Conservation (phyloP, 2,888 invertebrate species). For the Drosophila lutescens region DNA sequence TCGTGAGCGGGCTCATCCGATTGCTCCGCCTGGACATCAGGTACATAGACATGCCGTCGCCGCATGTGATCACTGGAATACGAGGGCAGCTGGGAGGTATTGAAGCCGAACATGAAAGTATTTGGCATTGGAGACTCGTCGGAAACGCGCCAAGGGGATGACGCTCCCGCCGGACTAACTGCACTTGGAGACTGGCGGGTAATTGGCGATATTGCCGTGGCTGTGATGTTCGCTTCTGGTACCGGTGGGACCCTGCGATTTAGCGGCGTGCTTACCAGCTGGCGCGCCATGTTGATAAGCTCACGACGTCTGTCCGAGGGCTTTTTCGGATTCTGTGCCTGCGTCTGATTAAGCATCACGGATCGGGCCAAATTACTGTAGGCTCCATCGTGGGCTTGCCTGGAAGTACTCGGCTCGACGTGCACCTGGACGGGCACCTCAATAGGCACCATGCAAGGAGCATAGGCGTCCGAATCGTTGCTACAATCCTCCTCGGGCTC, state of each 20-base stretch:
- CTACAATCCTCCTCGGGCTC: conserved; percentile 34
- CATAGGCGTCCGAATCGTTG: conserved; percentile 6
- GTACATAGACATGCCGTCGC: conserved; percentile 61
- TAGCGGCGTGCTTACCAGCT: conserved; percentile 78
- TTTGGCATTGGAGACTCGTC: conserved; percentile 76
- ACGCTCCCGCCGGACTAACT: conserved; percentile 8
- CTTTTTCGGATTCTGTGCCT: conserved; percentile 29
- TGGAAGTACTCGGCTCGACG: conserved; percentile 1
- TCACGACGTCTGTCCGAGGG: conserved; percentile 42
- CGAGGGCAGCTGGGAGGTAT: conserved; percentile 80
- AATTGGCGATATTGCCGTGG: conserved; percentile 65
- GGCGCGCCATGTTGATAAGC: conserved; percentile 70
- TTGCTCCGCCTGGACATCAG: conserved; percentile 24
- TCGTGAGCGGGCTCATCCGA: not conserved
- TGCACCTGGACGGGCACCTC: conserved; percentile 22
- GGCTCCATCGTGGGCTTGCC: conserved; percentile 32
- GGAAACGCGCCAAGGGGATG: conserved; percentile 82
- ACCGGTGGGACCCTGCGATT: conserved; percentile 39
- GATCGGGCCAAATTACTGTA: conserved; percentile 79
- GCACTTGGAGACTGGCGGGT: not conserved
- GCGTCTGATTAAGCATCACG: conserved; percentile 73
- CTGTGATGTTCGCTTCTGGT: not conserved
- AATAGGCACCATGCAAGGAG: not conserved
- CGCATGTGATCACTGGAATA: conserved; percentile 82
- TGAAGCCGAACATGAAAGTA: conserved; percentile 76